phyloP scores from a whole-genome alignment of 2,888 invertebrate genomes.

The Drosophila meridiana region DNA sequence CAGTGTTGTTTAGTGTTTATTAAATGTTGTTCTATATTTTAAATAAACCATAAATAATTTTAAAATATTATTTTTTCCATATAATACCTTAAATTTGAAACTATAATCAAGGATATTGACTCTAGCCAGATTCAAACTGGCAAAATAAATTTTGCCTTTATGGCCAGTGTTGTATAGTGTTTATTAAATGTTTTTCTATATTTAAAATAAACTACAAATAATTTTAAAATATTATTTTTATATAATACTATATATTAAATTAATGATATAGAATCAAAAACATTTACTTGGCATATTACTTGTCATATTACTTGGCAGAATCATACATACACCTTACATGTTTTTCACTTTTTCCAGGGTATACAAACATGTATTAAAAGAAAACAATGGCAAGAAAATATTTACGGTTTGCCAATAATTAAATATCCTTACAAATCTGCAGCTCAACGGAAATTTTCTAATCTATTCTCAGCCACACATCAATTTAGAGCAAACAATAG shows the following conservation, averaged over 20 bases:
- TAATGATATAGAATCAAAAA: too few species aligned
- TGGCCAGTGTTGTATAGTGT: too few species aligned
- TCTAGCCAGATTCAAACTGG: not conserved
- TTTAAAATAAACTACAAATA: too few species aligned
- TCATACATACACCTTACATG: too few species aligned
- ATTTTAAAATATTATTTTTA: too few species aligned
- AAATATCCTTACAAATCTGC: conserved; percentile 4
- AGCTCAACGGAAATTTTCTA: not conserved
- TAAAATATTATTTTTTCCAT: not conserved
- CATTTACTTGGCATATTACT: too few species aligned
- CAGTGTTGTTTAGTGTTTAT: not conserved
- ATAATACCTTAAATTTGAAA: not conserved
- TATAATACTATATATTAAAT: too few species aligned
- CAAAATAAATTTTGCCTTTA: too few species aligned
- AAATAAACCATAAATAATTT: not conserved
- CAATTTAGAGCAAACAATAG: conserved; percentile 3
- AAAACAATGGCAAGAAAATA: conserved; percentile 9
- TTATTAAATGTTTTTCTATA: too few species aligned
- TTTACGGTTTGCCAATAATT: conserved; percentile 3
- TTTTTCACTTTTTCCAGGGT: not conserved
- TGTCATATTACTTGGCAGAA: too few species aligned
- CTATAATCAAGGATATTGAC: not conserved
- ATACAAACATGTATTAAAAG: not conserved
- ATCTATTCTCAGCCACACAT: not conserved
- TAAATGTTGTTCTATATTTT: not conserved